Conservation (phyloP, 2,888 invertebrate species). For the Neoitamus cyanurus region DNA sequence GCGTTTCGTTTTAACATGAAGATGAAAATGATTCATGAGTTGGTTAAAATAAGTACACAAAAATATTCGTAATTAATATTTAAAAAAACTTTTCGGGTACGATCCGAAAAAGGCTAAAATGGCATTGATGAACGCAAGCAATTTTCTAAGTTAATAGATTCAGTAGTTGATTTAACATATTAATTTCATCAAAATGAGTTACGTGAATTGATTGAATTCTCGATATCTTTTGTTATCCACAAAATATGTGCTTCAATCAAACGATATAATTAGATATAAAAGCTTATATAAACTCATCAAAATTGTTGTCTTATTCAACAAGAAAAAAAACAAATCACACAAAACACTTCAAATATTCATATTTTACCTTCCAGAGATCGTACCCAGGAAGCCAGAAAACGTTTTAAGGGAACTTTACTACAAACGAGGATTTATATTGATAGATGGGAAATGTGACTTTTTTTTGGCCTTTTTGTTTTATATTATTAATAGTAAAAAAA, state of each 20-base stretch:
- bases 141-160: neutral
- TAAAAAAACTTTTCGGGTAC: conserved; percentile 65
- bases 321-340: conserved; percentile 44
- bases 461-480: conserved; percentile 35
- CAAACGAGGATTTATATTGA: neutral
- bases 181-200: conserved; percentile 6
- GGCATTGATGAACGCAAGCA: conserved; percentile 23
- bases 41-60: neutral
- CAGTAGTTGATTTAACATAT: neutral
- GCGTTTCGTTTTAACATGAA: neutral
- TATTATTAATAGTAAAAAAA: neutral
- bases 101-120: conserved; percentile 65
- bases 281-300: neutral
- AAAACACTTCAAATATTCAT: conserved; percentile 35
- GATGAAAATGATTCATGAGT: neutral
- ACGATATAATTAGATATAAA: conserved; percentile 6
- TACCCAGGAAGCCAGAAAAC: conserved; percentile 60
- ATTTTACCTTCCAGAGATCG: conserved; percentile 66
- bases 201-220: neutral
- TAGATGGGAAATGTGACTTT: neutral
- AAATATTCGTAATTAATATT: neutral
- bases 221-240: conserved; percentile 40
- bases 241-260: conserved; percentile 25
- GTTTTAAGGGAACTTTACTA: conserved; percentile 22
- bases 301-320: neutral